A percentile compares a stretch with the other conserved stretches of the same genome.
Evolutionary conservation across 2,113 vertebrate genomes (phyloP).

Genomic region (Dasyurus viverrinus): DNA sequence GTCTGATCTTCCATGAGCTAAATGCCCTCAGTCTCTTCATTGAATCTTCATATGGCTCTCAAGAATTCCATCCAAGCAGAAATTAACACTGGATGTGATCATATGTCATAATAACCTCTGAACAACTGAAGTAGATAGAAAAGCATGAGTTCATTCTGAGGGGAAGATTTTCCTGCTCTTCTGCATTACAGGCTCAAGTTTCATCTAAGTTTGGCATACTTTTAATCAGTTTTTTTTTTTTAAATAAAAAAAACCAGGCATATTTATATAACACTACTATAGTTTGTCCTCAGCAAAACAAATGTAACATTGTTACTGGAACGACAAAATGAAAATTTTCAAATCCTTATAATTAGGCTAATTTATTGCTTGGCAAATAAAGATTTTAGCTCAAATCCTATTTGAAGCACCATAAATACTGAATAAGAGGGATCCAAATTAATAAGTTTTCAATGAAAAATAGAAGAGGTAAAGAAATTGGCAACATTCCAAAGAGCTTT

Average conservation of each 20-base stretch:
- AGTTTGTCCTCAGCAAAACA: not conserved
- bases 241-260: not conserved
- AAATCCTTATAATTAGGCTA: not conserved
- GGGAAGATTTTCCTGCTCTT: slow-evolving; percentile 5
- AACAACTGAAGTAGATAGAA: slow-evolving; percentile 24
- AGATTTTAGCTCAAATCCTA: not conserved
- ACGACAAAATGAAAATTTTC: not conserved
- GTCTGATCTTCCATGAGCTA: not conserved
- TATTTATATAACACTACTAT: slow-evolving; percentile 3
- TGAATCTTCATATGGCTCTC: not conserved
- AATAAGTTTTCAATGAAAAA: not conserved
- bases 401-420: not conserved
- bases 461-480: not conserved
- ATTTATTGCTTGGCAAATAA: not conserved
- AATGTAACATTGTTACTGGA: not conserved
- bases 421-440: not conserved
- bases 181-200: slow-evolving; percentile 19
- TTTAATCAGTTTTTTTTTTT: slow-evolving; percentile 25
- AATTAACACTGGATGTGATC: not conserved
- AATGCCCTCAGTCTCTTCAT: not conserved
- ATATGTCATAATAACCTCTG: not conserved
- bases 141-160: not conserved
- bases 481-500: not conserved
- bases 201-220: slow-evolving; percentile 7
- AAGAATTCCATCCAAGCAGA: not conserved